Conservation (phyloP, 2,797 vertebrate species). For the Leptodactylus fallax region DNA sequence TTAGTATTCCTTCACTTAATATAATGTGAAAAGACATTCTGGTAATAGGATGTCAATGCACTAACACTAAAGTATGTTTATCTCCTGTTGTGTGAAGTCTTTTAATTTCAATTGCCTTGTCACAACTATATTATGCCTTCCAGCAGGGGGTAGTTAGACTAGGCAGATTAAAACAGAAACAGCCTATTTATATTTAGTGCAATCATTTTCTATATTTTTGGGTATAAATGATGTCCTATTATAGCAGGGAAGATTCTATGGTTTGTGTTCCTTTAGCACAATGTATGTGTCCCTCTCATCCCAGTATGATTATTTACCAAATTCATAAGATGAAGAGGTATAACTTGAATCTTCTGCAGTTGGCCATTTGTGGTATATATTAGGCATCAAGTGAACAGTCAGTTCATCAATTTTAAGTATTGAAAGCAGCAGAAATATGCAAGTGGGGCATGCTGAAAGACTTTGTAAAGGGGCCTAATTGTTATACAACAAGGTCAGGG, state of each 20-base stretch:
- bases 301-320: not conserved
- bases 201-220: not conserved
- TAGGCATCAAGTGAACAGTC: no score
- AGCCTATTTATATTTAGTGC: slow-evolving; percentile 32
- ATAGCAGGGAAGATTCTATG: not conserved
- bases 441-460: no score
- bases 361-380: no score
- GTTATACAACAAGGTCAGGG: no score
- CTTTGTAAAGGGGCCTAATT: no score
- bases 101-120: slow-evolving; percentile 64
- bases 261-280: not conserved
- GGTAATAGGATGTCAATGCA: slow-evolving; percentile 63
- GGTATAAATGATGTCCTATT: not conserved
- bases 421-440: no score
- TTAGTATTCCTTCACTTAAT: slow-evolving; percentile 58
- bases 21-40: slow-evolving; percentile 66
- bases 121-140: slow-evolving; percentile 64
- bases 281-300: not conserved
- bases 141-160: slow-evolving; percentile 31
- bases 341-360: not conserved
- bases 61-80: slow-evolving; percentile 63
- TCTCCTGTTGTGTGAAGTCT: slow-evolving; percentile 68
- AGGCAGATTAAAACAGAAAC: slow-evolving; percentile 41
- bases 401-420: no score
- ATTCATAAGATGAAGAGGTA: not conserved